These are phyloP conservation scores for Cardiocondyla obscurior DNA, from an alignment of 1,140 invertebrate species.

Conservation along the genomic window DNA sequence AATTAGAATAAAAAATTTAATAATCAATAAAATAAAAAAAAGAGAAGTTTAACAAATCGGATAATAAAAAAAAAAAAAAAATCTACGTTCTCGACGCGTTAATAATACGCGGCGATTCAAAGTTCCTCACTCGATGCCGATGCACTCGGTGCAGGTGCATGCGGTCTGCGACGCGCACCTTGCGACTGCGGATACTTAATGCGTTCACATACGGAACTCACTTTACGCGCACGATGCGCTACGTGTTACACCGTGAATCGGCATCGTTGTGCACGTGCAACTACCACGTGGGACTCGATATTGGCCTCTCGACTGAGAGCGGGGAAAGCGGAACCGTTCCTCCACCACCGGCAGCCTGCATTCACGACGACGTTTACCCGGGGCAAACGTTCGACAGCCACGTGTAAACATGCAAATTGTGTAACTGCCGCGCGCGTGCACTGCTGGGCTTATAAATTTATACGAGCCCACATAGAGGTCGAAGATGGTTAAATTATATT, in stretches of 20 bases:
- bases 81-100: neutral
- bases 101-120: conserved; percentile 3
- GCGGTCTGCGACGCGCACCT: conserved; percentile 1
- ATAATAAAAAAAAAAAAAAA: too few species aligned
- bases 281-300: conserved; percentile 11
- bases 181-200: conserved; percentile 17
- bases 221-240: neutral
- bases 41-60: too few species aligned
- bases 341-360: neutral
- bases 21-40: too few species aligned
- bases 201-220: neutral
- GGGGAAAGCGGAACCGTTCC: neutral
- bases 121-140: conserved; percentile 1
- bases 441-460: conserved; percentile 53
- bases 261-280: conserved; percentile 34
- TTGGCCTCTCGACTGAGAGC: neutral
- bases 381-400: conserved; percentile 45
- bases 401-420: conserved; percentile 53
- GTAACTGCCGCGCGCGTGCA: conserved; percentile 17
- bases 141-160: neutral
- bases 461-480: neutral
- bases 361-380: conserved; percentile 52
- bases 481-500: conserved; percentile 53
- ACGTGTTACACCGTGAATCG: neutral
- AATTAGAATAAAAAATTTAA: too few species aligned